Base-by-base conservation (phyloP, 2,113 vertebrate genomes). In the Corythaixoides concolor region DNA sequence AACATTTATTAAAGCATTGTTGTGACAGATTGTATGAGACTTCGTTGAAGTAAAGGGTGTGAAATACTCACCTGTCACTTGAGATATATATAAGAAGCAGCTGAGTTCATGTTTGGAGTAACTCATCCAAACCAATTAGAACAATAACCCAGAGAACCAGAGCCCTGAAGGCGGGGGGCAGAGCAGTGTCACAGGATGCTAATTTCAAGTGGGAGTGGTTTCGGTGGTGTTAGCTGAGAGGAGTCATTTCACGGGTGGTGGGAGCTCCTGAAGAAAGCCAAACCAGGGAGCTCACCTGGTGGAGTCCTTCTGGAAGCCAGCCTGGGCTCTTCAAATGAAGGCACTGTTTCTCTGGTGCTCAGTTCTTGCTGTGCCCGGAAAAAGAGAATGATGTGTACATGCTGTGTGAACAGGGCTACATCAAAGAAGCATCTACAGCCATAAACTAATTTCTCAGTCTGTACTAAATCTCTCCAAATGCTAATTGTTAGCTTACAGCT, bases 31-130 rank as follows among this genome's bases (percentile, higher is more conserved):
- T 89, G 93, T 45, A 45, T 0, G 0, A 93, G 73, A 35, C 47
- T 79, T 66, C 0, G 0, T 84, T 83, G 60, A 86, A 87, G 60
- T 33, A 74, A 75, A 81, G 83, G 85, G 95, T 89, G 92, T 92
- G 92, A 95, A 96, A 92, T 81, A 81, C 52, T 93, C 90, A 86
- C 90, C 69, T 93, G 94, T 93, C 95, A 93, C 76, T 92, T 6
- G 30, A 70, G 30, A 93, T 92, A 50, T 33, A 47, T 32, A 21
- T 58, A 67, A 77, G 58, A 77, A 74, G 56, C 24, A 78, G 33
- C 12, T 60, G 64, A 81, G 82, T 79, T 90, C 63, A 49, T 27
- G 67, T 95, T 64, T 2, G 12, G 79, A 75, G 69, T 79, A 79
- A 88, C 49, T 85, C 45, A 24, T 53, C 56, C 22, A 49, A 91